Base-by-base conservation (phyloP, 2,113 vertebrate species). In the Fregata magnificens region DNA sequence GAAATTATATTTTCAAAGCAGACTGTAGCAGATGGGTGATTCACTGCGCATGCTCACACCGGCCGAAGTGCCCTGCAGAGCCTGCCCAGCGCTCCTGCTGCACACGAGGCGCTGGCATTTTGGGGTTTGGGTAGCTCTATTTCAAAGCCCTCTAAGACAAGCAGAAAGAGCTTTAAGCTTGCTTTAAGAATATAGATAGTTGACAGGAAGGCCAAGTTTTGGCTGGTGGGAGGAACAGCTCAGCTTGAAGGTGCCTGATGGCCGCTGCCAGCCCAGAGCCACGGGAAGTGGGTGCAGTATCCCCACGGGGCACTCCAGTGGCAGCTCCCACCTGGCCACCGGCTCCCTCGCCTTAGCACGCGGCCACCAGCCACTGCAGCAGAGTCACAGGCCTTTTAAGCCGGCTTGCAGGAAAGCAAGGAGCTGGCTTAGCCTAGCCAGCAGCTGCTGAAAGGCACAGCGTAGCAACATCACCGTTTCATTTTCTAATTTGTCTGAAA, bases 31-130 rank as follows among this genome's bases (percentile, higher is more conserved):
- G 58, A 55, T 67, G 31, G 8, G 10, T 3, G 42, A 29, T 22
- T 19, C 63, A 14, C 42, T 1, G 2, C 1, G 0, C 0, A 7
- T 38, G 56, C 40, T 71, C 28, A 8, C 16, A 2, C 40, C 1
- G 5, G 40, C 44, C 42, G 9, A 22, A 56, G 24, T 0, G 0
- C 28, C n/a, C 72, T 34, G 73, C 38, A 16, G 66, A n/a, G 52
- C 44, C 38, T 84, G 84, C 63, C 44, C 53, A 1, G 44, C 0
- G 1, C 55, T 58, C 58, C 92, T 42, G 81, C 90, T 10, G 47
- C 13, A 7, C 59, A 0, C 0, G 1, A 42, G 38, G 22, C 0
- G 0, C 14, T 63, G 61, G 5, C 9, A 15, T 20, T 42, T 45
- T 10, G 26, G 8, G 2, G 13, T 66, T 80, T 19, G n/a, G 11